Conservation (phyloP, 2,888 invertebrate species). For the Trileptium ribeirensis region DNA sequence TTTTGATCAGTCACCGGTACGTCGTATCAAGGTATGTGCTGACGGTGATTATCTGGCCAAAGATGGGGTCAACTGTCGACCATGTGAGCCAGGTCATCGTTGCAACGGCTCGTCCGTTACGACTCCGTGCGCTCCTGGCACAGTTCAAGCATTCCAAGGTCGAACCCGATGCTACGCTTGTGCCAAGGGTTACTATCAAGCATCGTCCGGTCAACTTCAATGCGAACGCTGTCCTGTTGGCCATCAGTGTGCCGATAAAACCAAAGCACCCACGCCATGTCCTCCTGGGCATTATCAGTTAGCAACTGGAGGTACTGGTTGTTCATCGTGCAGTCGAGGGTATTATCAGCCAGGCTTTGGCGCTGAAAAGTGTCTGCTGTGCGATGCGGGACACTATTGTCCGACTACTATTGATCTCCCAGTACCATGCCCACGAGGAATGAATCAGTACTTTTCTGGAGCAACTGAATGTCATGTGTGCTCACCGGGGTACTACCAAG, state of each 20-base stretch:
- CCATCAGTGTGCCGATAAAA: neutral
- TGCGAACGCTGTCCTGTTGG: neutral
- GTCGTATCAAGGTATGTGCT: no score
- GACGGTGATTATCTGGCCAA: no score
- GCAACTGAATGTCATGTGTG: neutral
- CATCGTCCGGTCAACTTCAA: neutral
- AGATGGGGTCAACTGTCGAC: no score
- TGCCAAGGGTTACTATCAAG: neutral
- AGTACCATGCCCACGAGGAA: neutral
- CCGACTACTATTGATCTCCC: neutral
- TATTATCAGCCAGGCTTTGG: neutral
- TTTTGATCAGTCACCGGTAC: no score
- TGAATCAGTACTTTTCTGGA: neutral
- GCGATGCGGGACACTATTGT: neutral
- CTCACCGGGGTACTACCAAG: neutral
- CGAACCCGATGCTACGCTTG: neutral
- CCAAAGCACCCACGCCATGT: neutral
- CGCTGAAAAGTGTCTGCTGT: neutral
- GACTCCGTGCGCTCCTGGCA: neutral
- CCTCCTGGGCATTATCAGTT: neutral
- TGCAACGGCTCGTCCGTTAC: neutral
- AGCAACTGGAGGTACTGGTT: neutral
- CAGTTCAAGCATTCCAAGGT: neutral
- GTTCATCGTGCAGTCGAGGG: neutral
- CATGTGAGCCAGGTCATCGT: neutral